A percentile compares a stretch with the other conserved stretches of the same genome.
Evolutionary conservation across 2,797 vertebrate species (phyloP).

Genomic region (Danio albolineatus): DNA sequence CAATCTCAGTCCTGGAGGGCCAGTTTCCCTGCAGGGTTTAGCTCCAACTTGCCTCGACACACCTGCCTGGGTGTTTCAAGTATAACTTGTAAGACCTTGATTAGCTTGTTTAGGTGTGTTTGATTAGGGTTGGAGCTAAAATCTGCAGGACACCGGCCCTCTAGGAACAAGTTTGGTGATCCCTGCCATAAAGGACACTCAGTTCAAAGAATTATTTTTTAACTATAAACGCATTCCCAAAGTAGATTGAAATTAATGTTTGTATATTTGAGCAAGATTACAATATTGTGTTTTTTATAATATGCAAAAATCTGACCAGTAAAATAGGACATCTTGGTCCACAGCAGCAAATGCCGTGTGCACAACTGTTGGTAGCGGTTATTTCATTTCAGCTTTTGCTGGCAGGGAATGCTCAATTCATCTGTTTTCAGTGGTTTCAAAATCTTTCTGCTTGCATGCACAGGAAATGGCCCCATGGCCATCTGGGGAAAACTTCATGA

Average conservation of each 20-base stretch:
- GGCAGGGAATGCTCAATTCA: conserved; percentile 9
- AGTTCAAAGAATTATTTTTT: background rate
- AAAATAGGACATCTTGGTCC: conserved; percentile 6
- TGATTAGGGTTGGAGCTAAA: no score
- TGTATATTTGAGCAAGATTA: background rate
- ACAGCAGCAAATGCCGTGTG: background rate
- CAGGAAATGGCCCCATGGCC: conserved; percentile 34
- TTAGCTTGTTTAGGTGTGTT: no score
- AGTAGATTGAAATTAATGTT: conserved; percentile 16
- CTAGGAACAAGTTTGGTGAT: no score
- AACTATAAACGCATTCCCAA: background rate
- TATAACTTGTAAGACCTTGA: no score
- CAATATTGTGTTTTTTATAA: background rate
- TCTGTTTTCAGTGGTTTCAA: conserved; percentile 40
- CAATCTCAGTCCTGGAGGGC: no score
- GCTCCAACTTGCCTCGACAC: no score
- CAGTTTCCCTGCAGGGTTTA: no score
- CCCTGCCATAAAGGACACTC: no score
- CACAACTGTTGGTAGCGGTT: conserved; percentile 7
- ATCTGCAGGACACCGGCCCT: no score
- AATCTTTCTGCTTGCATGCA: conserved; percentile 28
- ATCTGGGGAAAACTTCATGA: conserved; percentile 22
- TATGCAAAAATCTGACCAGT: background rate
- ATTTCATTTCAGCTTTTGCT: conserved; percentile 26
- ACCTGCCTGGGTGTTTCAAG: no score